Percentiles rank a stretch among this genome's conserved stretches.
These are phyloP conservation scores for Trematomus bernacchii DNA, from an alignment of 2,797 vertebrate species.

Conservation along the genomic window DNA sequence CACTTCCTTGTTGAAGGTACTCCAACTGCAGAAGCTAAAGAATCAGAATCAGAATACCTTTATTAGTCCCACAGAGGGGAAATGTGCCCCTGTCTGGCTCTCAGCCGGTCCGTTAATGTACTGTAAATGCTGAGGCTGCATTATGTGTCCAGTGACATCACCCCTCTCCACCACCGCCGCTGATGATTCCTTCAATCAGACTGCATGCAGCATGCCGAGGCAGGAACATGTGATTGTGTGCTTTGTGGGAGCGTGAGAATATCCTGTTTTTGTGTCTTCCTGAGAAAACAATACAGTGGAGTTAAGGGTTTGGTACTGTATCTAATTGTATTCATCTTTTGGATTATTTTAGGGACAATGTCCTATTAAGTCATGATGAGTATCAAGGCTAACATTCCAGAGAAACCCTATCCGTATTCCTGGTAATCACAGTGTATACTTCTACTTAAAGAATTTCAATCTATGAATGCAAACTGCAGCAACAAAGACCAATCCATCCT, in stretches of 20 bases:
- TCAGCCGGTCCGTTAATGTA: conserved; percentile 49
- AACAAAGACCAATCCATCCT: background rate
- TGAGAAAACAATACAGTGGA: background rate
- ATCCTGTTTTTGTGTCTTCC: conserved; percentile 29
- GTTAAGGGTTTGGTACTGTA: background rate
- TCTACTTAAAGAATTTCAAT: too few species aligned
- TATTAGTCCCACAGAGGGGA: too few species aligned
- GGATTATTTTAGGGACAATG: conserved; percentile 20
- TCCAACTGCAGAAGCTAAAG: conserved; percentile 3
- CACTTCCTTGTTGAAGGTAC: background rate
- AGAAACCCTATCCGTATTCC: conserved; percentile 20
- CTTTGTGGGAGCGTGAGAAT: conserved; percentile 5
- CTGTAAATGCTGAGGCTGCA: conserved; percentile 47
- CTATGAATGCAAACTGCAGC: too few species aligned
- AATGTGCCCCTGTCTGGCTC: conserved; percentile 45
- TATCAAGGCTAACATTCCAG: background rate
- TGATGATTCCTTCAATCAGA: conserved; percentile 45
- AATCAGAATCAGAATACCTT: too few species aligned
- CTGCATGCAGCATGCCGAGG: conserved; percentile 6
- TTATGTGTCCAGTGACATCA: conserved; percentile 52
- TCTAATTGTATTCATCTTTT: conserved; percentile 1
- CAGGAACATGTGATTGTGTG: background rate
- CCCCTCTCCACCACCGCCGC: conserved; percentile 3
- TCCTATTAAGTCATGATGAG: conserved; percentile 2
- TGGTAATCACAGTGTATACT: too few species aligned